Conservation (phyloP, 2,888 invertebrate species). For the Leucophora obtusa region DNA sequence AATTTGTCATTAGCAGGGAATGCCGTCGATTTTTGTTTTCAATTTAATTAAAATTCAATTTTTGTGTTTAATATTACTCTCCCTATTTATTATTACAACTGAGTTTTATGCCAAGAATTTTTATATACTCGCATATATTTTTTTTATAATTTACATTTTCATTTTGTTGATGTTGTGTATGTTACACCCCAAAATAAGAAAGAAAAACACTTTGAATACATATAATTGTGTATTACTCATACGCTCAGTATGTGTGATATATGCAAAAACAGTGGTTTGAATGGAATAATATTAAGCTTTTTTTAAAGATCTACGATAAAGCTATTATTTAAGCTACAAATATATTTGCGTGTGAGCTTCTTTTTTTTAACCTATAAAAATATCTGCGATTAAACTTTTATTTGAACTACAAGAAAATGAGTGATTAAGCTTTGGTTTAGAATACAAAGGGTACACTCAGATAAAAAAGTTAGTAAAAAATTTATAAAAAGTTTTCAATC, state of each 20-base stretch:
- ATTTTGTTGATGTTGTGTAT: constrained; percentile 17
- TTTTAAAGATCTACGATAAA: too few species aligned
- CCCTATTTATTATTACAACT: constrained; percentile 55
- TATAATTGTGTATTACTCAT: constrained; percentile 52
- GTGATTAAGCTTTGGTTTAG: too few species aligned
- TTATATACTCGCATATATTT: constrained; percentile 1
- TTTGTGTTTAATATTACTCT: constrained; percentile 44
- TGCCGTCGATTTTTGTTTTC: constrained; percentile 44
- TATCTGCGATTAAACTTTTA: too few species aligned
- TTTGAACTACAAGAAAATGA: too few species aligned
- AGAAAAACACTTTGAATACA: constrained; percentile 46
- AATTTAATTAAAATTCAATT: constrained; percentile 57
- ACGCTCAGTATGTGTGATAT: constrained; percentile 51
- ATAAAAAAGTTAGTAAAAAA: too few species aligned
- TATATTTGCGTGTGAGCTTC: too few species aligned
- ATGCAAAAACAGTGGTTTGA: constrained; percentile 39
- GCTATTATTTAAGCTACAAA: too few species aligned
- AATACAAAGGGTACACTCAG: too few species aligned
- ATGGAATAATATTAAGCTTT: not conserved
- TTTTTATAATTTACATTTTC: constrained; percentile 50
- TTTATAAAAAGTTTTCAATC: too few species aligned
- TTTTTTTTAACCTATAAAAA: too few species aligned
- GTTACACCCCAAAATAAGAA: constrained; percentile 45
- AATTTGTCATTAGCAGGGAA: constrained; percentile 60
- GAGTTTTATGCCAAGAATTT: constrained; percentile 56